Percentiles rank a stretch among this genome's conserved stretches.
These are phyloP conservation scores for Sebastes diaconus DNA, from an alignment of 2,797 vertebrate species.

Conservation along the genomic window DNA sequence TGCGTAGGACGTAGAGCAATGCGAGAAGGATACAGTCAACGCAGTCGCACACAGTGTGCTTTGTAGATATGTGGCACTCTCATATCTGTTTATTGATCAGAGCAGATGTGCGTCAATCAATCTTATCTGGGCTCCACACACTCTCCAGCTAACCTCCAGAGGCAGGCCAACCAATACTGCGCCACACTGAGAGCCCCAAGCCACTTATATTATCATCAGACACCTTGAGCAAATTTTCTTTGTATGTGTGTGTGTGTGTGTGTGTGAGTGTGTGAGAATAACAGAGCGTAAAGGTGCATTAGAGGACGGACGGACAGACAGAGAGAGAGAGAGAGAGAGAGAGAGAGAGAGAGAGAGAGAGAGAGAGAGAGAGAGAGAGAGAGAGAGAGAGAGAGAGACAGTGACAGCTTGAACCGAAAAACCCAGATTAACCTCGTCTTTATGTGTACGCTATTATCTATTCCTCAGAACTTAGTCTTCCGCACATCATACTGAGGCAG, in stretches of 20 bases:
- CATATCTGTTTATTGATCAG: conserved; percentile 82
- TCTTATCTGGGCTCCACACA: conserved; percentile 81
- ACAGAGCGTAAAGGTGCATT: conserved; percentile 49
- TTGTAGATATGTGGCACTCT: conserved; percentile 73
- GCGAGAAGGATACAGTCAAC: conserved; percentile 56
- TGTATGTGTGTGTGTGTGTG: conserved; percentile 13
- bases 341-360: conserved; percentile 1
- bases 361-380: background rate
- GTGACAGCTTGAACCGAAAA: conserved; percentile 46
- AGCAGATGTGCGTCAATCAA: conserved; percentile 81
- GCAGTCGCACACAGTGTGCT: conserved; percentile 57
- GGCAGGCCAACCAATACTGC: conserved; percentile 59
- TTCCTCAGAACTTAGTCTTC: conserved; percentile 39
- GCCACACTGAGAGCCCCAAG: conserved; percentile 56
- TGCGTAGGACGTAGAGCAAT: conserved; percentile 26
- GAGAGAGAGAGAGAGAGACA: conserved; percentile 23
- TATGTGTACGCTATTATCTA: conserved; percentile 27
- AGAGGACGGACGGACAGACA: conserved; percentile 36
- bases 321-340: background rate
- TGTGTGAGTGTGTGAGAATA: conserved; percentile 29
- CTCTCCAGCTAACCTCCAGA: conserved; percentile 67
- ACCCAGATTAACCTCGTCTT: conserved; percentile 47
- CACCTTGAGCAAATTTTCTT: conserved; percentile 72
- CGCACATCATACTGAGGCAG: conserved; percentile 28
- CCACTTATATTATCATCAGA: conserved; percentile 62